A percentile compares a stretch with the other conserved stretches of the same genome.
phyloP scores from a whole-genome alignment of 2,797 vertebrate species.

The Eutrigla gurnardus region DNA sequence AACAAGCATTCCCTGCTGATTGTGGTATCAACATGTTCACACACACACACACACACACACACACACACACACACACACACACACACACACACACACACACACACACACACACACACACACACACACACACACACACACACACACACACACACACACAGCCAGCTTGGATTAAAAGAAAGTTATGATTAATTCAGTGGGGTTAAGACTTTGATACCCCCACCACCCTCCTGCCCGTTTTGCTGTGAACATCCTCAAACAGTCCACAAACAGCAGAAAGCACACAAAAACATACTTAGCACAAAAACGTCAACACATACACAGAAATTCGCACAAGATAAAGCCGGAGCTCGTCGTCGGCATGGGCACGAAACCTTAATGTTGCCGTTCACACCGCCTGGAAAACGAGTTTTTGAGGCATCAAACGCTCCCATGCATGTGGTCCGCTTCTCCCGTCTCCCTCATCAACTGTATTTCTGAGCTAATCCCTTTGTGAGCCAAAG shows the following conservation, averaged over 20 bases:
- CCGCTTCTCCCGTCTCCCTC: slow-evolving; percentile 39
- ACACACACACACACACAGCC: slow-evolving; percentile 62
- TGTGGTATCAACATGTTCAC: slow-evolving; percentile 56
- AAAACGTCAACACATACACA: slow-evolving; percentile 32
- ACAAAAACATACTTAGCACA: slow-evolving; percentile 20
- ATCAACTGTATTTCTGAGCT: slow-evolving; percentile 43
- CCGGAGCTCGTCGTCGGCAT: slow-evolving; percentile 14
- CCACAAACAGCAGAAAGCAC: slow-evolving; percentile 31
- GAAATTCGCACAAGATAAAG: slow-evolving; percentile 42
- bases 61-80: slow-evolving; percentile 9
- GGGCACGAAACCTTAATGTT: slow-evolving; percentile 33
- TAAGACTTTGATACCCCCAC: slow-evolving; percentile 85
- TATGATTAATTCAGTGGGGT: slow-evolving; percentile 84
- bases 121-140: slow-evolving; percentile 26
- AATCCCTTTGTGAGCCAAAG: slow-evolving; percentile 53
- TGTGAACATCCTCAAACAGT: slow-evolving; percentile 61
- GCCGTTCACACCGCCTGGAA: slow-evolving; percentile 26
- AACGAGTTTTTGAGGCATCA: slow-evolving; percentile 53
- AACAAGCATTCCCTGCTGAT: slow-evolving; percentile 69
- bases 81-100: slow-evolving; percentile 24
- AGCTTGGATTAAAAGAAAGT: slow-evolving; percentile 82
- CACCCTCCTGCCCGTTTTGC: slow-evolving; percentile 25
- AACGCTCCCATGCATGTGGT: slow-evolving; percentile 42
- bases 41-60: slow-evolving; percentile 8
- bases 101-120: not conserved